phyloP scores from a whole-genome alignment of 2,113 vertebrate species.

The Gadus macrocephalus region DNA sequence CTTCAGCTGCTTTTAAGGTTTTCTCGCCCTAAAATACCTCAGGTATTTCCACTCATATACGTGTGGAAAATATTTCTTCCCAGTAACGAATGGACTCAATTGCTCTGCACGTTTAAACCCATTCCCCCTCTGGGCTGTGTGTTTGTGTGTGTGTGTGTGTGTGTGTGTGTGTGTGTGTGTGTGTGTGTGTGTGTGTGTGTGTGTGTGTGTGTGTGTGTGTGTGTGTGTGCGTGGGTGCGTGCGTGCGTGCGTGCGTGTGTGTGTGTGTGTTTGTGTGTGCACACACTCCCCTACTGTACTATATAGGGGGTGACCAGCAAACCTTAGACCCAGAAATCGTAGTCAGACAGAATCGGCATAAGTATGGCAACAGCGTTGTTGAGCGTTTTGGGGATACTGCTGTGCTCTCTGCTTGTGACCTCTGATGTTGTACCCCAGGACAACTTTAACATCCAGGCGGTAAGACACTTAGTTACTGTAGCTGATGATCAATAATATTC shows the following conservation, averaged over 20 bases:
- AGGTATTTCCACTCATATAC: too few species aligned
- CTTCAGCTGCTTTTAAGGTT: not conserved
- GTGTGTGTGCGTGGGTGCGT: constrained; percentile 12
- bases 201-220: constrained; percentile 22
- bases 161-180: constrained; percentile 23
- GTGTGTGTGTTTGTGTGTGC: not conserved
- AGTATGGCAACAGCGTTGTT: constrained; percentile 48
- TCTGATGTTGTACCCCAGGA: constrained; percentile 50
- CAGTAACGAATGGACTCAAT: not conserved
- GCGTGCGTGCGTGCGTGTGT: constrained; percentile 4
- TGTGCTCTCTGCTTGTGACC: constrained; percentile 33
- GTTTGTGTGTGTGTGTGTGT: constrained; percentile 24
- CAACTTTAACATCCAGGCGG: constrained; percentile 74
- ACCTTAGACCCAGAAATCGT: constrained; percentile 11
- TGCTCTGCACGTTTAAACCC: constrained; percentile 45
- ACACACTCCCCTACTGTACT: constrained; percentile 24
- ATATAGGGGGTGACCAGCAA: constrained; percentile 50
- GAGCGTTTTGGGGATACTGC: constrained; percentile 46
- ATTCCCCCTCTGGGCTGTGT: constrained; percentile 31
- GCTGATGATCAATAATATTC: too few species aligned
- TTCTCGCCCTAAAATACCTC: too few species aligned
- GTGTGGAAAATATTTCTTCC: too few species aligned
- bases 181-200: constrained; percentile 20
- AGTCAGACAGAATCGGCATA: constrained; percentile 12
- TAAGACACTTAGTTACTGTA: constrained; percentile 48